Evolutionary conservation across 2,888 invertebrate genomes (phyloP).

Genomic region (Exocentrus adspersus): DNA sequence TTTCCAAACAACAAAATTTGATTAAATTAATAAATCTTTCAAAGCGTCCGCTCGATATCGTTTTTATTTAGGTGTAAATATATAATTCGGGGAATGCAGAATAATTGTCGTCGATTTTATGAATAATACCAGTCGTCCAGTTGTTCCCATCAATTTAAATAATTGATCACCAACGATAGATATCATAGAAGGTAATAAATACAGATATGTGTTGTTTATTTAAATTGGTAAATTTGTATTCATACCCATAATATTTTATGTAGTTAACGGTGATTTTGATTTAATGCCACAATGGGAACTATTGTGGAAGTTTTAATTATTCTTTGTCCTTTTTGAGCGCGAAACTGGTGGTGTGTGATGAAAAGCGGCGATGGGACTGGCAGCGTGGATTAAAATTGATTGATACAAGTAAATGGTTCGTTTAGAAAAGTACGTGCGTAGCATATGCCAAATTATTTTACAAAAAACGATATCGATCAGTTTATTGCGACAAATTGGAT

Average conservation of each 20-base stretch:
- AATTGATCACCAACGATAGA: constrained; percentile 18
- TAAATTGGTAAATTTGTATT: constrained; percentile 14
- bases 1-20: constrained; percentile 1
- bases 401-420: not conserved
- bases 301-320: not conserved
- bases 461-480: too few relatives aligned
- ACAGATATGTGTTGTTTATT: constrained; percentile 14
- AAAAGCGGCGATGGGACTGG: not conserved
- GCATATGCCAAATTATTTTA: not conserved
- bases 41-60: not conserved
- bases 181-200: constrained; percentile 13
- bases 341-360: not conserved
- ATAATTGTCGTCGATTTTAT: constrained; percentile 18
- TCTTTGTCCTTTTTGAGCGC: not conserved
- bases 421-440: not conserved
- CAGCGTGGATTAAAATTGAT: not conserved
- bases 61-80: constrained; percentile 12
- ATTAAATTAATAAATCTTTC: constrained; percentile 20
- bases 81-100: constrained; percentile 4
- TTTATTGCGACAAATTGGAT: too few relatives aligned
- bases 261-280: not conserved
- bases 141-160: constrained; percentile 20
- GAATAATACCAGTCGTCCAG: constrained; percentile 19
- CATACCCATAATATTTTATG: constrained; percentile 1
- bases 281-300: not conserved